Base-by-base conservation (phyloP, 2,888 invertebrate species). In the Sabatieria punctata region DNA sequence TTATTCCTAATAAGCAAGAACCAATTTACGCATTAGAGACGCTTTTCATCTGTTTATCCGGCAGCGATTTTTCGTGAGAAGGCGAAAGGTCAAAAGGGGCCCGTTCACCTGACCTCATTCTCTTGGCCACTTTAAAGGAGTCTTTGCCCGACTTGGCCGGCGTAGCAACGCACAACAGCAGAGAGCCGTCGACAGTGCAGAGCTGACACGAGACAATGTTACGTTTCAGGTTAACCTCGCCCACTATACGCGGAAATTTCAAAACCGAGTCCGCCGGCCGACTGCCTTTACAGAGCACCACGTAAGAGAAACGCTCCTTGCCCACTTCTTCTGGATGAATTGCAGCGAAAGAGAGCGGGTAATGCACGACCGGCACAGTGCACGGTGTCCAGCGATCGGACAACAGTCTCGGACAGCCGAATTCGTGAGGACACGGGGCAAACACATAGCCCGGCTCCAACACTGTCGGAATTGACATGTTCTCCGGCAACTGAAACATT, bases 401-500 rank as follows among this genome's bases (percentile, higher is more conserved):
- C 15, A 19, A 8, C 11, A 75, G 74, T 54, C 80, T 72, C 0
- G 91, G 91, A 63, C 91, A 93, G 0, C 71, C 58, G 22, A 69
- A 64, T 57, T 85, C 82, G 60, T 86, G 85, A 0, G 88, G 81
- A 64, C 91, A 93, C 73, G 82, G 64, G 4, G 61, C 60, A 37
- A 57, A 48, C 2, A 63, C 59, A n/a, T 56, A 52, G 0, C 59
- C 63, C 1, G 55, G 51, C 4, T 57, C 58, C 1, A 59, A 43
- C 18, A 51, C 42, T 2, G 63, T 62, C 2, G 63, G 59, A 3
- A 60, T 50, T 3, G 22, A 30, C 25, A 57, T 41, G 19, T 51
- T 47, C 13, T 48, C 46, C 3, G 55, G 54, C n/a, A 59, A 24
- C 38, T 51, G 37, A 37, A 50, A n/a, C n/a, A n/a, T n/a, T n/a